These are phyloP conservation scores for Perccottus glenii DNA, from an alignment of 2,113 vertebrate species.

Conservation along the genomic window DNA sequence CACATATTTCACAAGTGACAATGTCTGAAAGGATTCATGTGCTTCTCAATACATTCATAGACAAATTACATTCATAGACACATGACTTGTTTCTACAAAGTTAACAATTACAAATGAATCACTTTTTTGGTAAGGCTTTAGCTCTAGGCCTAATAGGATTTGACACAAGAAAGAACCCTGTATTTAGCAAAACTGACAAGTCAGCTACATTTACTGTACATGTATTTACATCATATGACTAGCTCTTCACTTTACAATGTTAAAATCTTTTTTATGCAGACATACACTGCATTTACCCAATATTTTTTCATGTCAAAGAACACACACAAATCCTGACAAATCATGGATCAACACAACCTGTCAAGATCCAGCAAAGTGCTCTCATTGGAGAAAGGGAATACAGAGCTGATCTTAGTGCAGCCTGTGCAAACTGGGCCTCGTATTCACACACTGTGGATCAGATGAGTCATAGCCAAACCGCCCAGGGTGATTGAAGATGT, in stretches of 20 bases:
- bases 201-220: slow-evolving; percentile 43
- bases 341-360: slow-evolving; percentile 29
- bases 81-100: slow-evolving; percentile 33
- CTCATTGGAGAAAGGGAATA: slow-evolving; percentile 16
- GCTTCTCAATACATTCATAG: slow-evolving; percentile 27
- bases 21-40: slow-evolving; percentile 7
- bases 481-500: slow-evolving; percentile 54
- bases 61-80: slow-evolving; percentile 36
- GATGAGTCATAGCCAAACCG: slow-evolving; percentile 56
- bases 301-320: slow-evolving; percentile 28
- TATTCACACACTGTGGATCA: slow-evolving; percentile 33
- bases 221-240: slow-evolving; percentile 53
- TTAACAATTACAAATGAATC: slow-evolving; percentile 8
- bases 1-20: no score
- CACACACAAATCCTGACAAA: neutral
- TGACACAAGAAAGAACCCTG: slow-evolving; percentile 5
- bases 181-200: slow-evolving; percentile 50
- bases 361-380: slow-evolving; percentile 46
- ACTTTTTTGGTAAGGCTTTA: neutral
- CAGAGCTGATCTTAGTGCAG: slow-evolving; percentile 39
- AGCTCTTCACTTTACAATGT: slow-evolving; percentile 36
- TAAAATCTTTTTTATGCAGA: slow-evolving; percentile 1
- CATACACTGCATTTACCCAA: neutral
- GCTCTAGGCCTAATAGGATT: slow-evolving; percentile 7
- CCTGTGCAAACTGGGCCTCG: slow-evolving; percentile 42